Evolutionary conservation across 2,113 vertebrate genomes (phyloP).

Genomic region (Nothocercus nigrocapillus): DNA sequence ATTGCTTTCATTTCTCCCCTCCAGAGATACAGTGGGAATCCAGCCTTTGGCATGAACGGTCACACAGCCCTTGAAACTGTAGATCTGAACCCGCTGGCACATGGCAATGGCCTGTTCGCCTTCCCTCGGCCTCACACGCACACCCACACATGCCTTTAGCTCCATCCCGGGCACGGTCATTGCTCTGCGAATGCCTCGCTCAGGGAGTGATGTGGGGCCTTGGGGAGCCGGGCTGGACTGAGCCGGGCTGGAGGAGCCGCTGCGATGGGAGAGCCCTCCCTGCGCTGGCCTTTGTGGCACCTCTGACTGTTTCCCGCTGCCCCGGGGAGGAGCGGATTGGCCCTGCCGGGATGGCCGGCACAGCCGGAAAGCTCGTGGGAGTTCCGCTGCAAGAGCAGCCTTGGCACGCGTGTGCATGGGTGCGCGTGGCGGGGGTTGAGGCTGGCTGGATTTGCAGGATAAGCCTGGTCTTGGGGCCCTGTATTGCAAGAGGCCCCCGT

Average conservation of each 20-base stretch:
- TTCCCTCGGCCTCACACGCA: rapidly evolving
- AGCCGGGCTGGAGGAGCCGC: rapidly evolving
- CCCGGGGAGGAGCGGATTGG: too few species aligned
- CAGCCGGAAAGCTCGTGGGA: background rate
- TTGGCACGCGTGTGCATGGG: background rate
- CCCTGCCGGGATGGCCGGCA: background rate
- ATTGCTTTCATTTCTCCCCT: slow-evolving; percentile 29
- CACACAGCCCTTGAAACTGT: background rate
- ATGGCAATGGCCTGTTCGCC: rapidly evolving
- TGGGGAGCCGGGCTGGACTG: rapidly evolving
- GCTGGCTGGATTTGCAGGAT: background rate
- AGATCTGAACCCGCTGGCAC: rapidly evolving
- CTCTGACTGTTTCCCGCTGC: too few species aligned
- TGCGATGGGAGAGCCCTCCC: background rate
- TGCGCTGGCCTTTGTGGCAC: too few species aligned
- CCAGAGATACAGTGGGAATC: background rate
- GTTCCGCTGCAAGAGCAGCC: too few species aligned
- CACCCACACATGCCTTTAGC: background rate
- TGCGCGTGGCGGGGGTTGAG: background rate
- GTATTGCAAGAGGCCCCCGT: too few species aligned
- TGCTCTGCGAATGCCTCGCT: background rate
- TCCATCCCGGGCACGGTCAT: rapidly evolving
- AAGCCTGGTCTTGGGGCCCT: background rate
- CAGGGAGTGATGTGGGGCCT: too few species aligned
- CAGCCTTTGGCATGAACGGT: background rate